phyloP scores from a whole-genome alignment of 1,140 invertebrate species.

The roundworm (Caenorhabditis elegans) region WBcel235 BX284603.4:13460001-13460500 shows the following conservation, averaged over 20 bases:
- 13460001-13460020: conserved; percentile 13
- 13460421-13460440: background rate
- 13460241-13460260: conserved; percentile 48
- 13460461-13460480: background rate
- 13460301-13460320: no score
- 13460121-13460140: conserved; percentile 42
- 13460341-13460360: no score
- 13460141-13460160: conserved; percentile 11
- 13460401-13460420: no score
- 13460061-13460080: conserved; percentile 39
- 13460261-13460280: conserved; percentile 36
- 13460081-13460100: conserved; percentile 32
- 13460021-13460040: conserved; percentile 34
- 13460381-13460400: no score
- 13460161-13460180: conserved; percentile 12
- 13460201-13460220: conserved; percentile 22
- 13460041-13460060: conserved; percentile 38
- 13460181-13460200: conserved; percentile 40
- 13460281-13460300: background rate
- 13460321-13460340: no score
- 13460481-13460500: background rate
- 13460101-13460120: conserved; percentile 20
- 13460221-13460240: conserved; percentile 40
- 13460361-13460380: no score
- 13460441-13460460: background rate